Base-by-base conservation (phyloP, 2,113 vertebrate species). In the Gila orcuttii region DNA sequence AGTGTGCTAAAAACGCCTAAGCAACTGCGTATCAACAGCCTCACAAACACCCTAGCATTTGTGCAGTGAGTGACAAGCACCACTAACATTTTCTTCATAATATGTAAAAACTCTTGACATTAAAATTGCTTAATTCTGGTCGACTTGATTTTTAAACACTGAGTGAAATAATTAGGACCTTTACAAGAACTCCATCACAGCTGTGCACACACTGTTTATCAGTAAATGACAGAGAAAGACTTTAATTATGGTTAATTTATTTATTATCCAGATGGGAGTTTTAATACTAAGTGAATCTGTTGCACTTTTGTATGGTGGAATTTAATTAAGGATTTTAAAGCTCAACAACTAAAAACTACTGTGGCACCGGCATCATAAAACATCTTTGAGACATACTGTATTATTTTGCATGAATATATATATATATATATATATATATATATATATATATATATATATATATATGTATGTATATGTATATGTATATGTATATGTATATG, bases 261-360 rank as follows among this genome's bases (percentile, higher is more conserved):
- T 74, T 74, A 74, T 47, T 47, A 57, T 36, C 47, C 17, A 78
- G 75, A 78, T 57, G 50, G 28, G 17, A 57, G 6, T 78, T 55
- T 78, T 74, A 74, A 25, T 6, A 25, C 23, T 17, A 47, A 47
- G n/a, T 8, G 1, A 47, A 47, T 47, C 12, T 74, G 23, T 47
- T 74, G 71, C 71, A 74, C 39, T 15, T 74, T 7, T 47, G 39
- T 47, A 23, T 25, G 39, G 39, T 13, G 10, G 5, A 74, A 25
- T 7, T 25, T 11, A 74, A 47, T 74, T 7, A 74, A 57, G 52
- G 52, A 19, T 2, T 57, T 17, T 42, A 47, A 47, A 74, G 11
- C 21, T n/a, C 39, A 47, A 25, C 21, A 39, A 39, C 19, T 71
- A 71, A 71, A 71, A 39, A 39, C 33, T 19, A 10, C 33, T 23